Evolutionary conservation across 2,113 vertebrate species (phyloP).

Genomic region (Podarcis cretensis): DNA sequence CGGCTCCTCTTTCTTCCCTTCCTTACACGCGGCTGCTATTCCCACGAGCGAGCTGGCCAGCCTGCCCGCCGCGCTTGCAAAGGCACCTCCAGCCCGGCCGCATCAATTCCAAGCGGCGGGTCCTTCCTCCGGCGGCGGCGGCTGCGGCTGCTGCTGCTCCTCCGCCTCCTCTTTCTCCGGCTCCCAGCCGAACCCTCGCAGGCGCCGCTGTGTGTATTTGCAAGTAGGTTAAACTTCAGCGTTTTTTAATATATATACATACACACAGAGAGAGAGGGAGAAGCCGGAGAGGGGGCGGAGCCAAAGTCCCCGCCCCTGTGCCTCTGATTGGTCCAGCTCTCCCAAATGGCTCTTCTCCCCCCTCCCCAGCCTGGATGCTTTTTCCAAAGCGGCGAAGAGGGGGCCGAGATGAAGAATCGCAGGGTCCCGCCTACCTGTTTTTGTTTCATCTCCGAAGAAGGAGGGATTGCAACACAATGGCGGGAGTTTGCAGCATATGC

Average conservation of each 20-base stretch:
- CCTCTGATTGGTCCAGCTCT: not conserved
- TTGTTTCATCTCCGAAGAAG: not conserved
- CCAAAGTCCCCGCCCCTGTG: not conserved
- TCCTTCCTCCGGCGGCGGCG: too few relatives aligned
- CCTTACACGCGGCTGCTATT: not conserved
- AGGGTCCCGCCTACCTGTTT: not conserved
- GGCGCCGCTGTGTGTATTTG: not conserved
- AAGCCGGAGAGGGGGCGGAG: not conserved
- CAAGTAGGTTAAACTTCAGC: constrained; percentile 6
- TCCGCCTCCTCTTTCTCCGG: fast-evolving
- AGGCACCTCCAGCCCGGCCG: not conserved
- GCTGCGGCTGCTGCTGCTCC: too few relatives aligned
- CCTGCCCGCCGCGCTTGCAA: not conserved
- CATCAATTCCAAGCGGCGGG: not conserved
- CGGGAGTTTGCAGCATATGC: not conserved
- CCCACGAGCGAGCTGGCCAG: too few relatives aligned
- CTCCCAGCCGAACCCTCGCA: fast-evolving
- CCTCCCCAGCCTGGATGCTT: not conserved
- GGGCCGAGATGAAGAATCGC: not conserved
- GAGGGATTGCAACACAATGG: not conserved
- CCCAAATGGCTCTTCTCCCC: not conserved
- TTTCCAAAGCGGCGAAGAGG: not conserved
- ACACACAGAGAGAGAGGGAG: too few relatives aligned
- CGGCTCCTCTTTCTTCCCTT: not conserved
- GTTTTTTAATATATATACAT: not conserved